These are phyloP conservation scores for Acrobasis suavella DNA, from an alignment of 2,888 invertebrate genomes.

Conservation along the genomic window DNA sequence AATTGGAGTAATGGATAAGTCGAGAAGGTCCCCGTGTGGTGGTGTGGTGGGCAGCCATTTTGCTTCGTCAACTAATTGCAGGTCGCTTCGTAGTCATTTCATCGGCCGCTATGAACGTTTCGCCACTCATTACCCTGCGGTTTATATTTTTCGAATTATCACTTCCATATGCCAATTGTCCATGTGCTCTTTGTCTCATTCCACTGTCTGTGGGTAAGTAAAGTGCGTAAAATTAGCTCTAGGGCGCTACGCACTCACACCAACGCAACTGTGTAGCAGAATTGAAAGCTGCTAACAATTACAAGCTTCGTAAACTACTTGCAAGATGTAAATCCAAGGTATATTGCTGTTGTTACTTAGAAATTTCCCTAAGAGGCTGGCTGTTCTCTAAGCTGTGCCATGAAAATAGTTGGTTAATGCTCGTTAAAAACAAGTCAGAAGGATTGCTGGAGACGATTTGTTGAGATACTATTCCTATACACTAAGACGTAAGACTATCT, in stretches of 20 bases:
- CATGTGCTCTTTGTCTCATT: conserved; percentile 62
- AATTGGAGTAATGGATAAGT: conserved; percentile 15
- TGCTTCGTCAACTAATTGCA: conserved; percentile 74
- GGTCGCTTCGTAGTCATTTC: conserved; percentile 70
- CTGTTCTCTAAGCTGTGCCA: not conserved
- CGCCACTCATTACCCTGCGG: conserved; percentile 71
- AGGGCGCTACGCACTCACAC: conserved; percentile 23
- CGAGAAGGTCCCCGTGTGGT: conserved; percentile 34
- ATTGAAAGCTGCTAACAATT: conserved; percentile 14
- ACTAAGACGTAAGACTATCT: no score
- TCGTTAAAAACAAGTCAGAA: no score
- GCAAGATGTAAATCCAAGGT: not conserved
- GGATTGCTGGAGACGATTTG: no score
- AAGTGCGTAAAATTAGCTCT: conserved; percentile 24
- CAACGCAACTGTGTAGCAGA: conserved; percentile 3
- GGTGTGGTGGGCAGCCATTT: conserved; percentile 73
- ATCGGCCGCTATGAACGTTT: conserved; percentile 68
- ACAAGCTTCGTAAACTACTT: not conserved
- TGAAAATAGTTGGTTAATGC: not conserved
- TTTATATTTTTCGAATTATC: conserved; percentile 80
- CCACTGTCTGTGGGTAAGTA: conserved; percentile 28
- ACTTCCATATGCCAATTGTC: conserved; percentile 73
- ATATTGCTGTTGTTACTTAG: not conserved
- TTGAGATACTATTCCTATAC: no score
- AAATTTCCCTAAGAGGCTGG: not conserved